Base-by-base conservation (phyloP, 23 tunicate species). In the Oikopleura albicans region DNA sequence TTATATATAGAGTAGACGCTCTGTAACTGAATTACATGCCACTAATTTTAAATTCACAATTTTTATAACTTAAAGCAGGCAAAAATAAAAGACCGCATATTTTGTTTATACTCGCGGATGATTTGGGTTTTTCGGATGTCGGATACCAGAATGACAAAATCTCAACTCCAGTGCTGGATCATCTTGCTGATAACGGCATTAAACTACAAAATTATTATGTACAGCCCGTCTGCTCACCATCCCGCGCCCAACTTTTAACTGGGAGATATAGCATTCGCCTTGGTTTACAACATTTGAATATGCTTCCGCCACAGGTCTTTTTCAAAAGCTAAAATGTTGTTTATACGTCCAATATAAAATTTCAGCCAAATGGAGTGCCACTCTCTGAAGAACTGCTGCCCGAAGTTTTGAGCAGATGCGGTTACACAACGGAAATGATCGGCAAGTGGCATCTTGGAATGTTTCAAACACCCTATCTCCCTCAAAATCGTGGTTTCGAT, bases 361-460 rank as follows among this genome's bases (percentile, higher is more conserved):
- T n/a, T n/a, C n/a, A n/a, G n/a, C n/a, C n/a, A n/a, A n/a, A n/a
- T n/a, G 92, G 86, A 28, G 39, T 90, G 35, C 90, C 90, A 39
- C 39, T 87, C 33, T 88, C 87, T 39, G 88, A 90, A 57, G 85
- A 87, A 16, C 39, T 87, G 0, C 75, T 90, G 56, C 95, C 95
- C 39, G 85, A 90, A 76, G 88, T 85, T 39, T 40, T 90, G 76
- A 84, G 83, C 41, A 38, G 79, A 35, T 91, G 97, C 66, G 97
- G 97, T 0, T 91, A 91, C 57, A 86, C 84, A 76, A 91, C 97
- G 39, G 88, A 89, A 57, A 91, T 91, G 97, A 66, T 91, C 38
- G 97, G 97, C 38, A 91, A 91, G 76, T 91, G 97, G 96, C 96
- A 91, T 84, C 91, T 91, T 76, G 96, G 96, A 1, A 84, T 85